Conservation (phyloP, 2,888 invertebrate species). For the Timandra comae region DNA sequence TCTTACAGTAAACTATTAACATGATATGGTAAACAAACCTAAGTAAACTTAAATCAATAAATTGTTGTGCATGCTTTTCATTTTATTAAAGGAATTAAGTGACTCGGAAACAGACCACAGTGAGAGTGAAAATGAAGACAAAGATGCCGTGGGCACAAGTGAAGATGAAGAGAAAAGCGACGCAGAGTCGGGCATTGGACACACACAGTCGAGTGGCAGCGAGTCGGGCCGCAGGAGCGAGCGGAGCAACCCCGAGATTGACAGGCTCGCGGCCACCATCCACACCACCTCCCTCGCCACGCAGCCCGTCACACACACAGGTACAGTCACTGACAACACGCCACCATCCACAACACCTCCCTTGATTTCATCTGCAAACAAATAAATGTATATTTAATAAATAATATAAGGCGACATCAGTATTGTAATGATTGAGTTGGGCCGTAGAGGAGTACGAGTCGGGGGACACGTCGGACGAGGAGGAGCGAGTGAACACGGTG, state of each 20-base stretch:
- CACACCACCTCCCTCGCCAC: conserved; percentile 38
- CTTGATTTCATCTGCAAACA: too few species aligned
- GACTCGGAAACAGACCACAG: conserved; percentile 47
- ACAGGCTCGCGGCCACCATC: conserved; percentile 43
- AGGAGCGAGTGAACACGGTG: conserved; percentile 94
- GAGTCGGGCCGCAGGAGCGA: conserved; percentile 35
- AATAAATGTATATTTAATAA: too few species aligned
- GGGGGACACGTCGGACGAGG: conserved; percentile 95
- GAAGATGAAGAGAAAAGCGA: conserved; percentile 34
- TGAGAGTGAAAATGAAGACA: conserved; percentile 36
- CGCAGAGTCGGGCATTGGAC: conserved; percentile 48
- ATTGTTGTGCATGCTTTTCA: too few species aligned
- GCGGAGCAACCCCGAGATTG: too few species aligned
- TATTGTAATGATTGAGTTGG: too few species aligned
- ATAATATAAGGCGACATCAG: too few species aligned
- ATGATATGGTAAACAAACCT: too few species aligned
- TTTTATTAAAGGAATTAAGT: conserved; percentile 38
- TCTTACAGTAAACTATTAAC: too few species aligned
- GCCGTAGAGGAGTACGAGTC: conserved; percentile 84
- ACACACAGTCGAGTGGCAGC: conserved; percentile 34
- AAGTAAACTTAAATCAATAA: too few species aligned
- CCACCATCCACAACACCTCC: too few species aligned
- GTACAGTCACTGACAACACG: too few species aligned
- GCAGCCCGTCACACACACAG: conserved; percentile 52
- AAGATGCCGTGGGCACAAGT: conserved; percentile 36